Evolutionary conservation across 2,797 vertebrate species (phyloP), one percentile per base, ranked within the genome.

Genomic region (Myiotriccus ornatus): DNA sequence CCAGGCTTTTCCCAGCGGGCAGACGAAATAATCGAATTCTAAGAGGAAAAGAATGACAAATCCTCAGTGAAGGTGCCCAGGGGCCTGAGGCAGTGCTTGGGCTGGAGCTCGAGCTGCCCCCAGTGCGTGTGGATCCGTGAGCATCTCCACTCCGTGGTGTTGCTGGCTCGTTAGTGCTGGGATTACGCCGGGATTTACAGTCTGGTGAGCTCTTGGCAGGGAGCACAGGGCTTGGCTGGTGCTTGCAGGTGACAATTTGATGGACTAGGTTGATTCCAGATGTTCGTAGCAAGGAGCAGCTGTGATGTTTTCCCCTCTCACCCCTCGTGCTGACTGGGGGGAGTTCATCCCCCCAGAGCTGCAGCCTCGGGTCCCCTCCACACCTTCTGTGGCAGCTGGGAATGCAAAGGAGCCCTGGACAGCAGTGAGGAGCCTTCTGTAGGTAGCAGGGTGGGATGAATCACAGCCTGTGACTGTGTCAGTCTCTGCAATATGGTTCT

Each of bases 401-500:
- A 94, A 73, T 32, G 47, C 91, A 93, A 32, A 96, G 89, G 94
- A 97, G 93, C 87, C 96, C 81, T 74, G 0, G 3, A 5, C 1
- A 52, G 27, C 85, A 67, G 44, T 17, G 3, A 76, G 74, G 70
- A 70, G 73, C 14, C 43, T 41, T 15, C 78, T 19, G 6, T 32
- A 92, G 94, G 95, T 65, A 63, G 62, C 6, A 25, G 75, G 49
- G 27, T 13, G 84, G 34, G 80, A 52, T 76, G 67, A 70, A 76
- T 84, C 47, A 16, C 1, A 22, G 65, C 22, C 62, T 30, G 73
- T 8, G 63, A 8, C 35, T 13, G 9, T 14, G 62, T 74, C 52
- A 43, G 70, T 11, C 27, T 28, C 52, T 7, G 20, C 88, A 97
- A 97, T 93, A 14, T 94, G 95, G 47, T 98, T 90, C 96, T 94